phyloP scores from a whole-genome alignment of 2,113 vertebrate genomes.

The Riparia riparia region DNA sequence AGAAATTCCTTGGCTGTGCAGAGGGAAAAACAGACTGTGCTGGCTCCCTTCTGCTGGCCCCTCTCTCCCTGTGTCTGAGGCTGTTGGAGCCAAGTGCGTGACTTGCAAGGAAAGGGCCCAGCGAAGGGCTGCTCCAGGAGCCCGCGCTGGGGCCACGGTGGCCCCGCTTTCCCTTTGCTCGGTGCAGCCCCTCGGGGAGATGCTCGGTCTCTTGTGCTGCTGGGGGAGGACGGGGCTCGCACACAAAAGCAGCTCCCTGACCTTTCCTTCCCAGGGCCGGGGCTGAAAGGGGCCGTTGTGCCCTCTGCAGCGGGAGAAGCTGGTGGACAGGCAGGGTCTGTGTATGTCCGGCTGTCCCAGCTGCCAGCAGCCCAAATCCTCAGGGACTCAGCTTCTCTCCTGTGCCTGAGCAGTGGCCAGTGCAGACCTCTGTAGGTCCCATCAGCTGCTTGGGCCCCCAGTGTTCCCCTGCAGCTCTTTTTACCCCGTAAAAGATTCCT shows the following conservation, averaged over 20 bases:
- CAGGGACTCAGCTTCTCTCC: not conserved
- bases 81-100: not conserved
- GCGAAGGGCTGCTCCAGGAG: not conserved
- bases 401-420: not conserved
- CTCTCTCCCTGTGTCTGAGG: not conserved
- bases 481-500: not conserved
- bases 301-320: not conserved
- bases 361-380: not conserved
- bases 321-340: not conserved
- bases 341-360: accelerated
- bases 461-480: not conserved
- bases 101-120: not conserved
- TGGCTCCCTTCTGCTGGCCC: slow-evolving; percentile 28
- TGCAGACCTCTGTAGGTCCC: not conserved
- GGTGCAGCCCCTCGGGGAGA: not conserved
- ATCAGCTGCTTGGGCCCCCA: accelerated
- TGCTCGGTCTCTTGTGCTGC: not conserved
- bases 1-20: not conserved
- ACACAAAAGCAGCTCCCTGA: not conserved
- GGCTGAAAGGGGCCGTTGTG: slow-evolving; percentile 25
- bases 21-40: slow-evolving; percentile 20
- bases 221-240: not conserved
- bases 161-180: not conserved
- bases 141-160: accelerated
- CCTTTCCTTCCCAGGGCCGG: not conserved